A percentile compares a stretch with the other conserved stretches of the same genome.
Conservation (phyloP, 2,888 invertebrate species). For the Lypha dubia region DNA sequence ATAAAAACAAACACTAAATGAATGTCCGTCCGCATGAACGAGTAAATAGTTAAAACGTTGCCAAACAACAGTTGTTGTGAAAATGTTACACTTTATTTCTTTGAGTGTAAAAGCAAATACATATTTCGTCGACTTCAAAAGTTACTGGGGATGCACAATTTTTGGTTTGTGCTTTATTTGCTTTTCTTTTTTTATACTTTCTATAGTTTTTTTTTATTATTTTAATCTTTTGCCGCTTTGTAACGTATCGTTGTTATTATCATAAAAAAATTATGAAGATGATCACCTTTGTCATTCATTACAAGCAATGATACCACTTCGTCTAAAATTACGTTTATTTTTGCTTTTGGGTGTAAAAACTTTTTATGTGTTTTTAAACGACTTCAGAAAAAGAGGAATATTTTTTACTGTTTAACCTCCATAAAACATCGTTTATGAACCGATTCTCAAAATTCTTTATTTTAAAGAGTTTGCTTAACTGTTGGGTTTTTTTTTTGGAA, state of each 20-base stretch:
- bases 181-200: constrained; percentile 6
- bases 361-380: neutral
- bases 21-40: neutral
- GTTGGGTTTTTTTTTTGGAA: too few species aligned
- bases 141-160: neutral
- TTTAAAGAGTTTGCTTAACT: too few species aligned
- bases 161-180: neutral
- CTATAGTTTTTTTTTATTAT: neutral
- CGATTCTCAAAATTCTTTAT: too few species aligned
- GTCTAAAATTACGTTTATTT: neutral
- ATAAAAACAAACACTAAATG: neutral
- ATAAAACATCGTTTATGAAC: too few species aligned
- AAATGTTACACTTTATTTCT: neutral
- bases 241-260: constrained; percentile 1
- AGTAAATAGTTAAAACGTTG: neutral
- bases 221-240: neutral
- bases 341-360: neutral
- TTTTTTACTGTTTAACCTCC: too few species aligned
- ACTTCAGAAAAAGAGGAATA: too few species aligned
- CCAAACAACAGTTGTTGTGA: too few species aligned
- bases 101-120: neutral
- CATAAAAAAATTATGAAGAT: neutral
- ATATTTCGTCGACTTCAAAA: neutral
- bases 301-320: neutral
- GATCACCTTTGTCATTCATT: neutral